These are phyloP conservation scores for Pachydiplax longipennis DNA, from an alignment of 2,888 invertebrate genomes.

Conservation along the genomic window DNA sequence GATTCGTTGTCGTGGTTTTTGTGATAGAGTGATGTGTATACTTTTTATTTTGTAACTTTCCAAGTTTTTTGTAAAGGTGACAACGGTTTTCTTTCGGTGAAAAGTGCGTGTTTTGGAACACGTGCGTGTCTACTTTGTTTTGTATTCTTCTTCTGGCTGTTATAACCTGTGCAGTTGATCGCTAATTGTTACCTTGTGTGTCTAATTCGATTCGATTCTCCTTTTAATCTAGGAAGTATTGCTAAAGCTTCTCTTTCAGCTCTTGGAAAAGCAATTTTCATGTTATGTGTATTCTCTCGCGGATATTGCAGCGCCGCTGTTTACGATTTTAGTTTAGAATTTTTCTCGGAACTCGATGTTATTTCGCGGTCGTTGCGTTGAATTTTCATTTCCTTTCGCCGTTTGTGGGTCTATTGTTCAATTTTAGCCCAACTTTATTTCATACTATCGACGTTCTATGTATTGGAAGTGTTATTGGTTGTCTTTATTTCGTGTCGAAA, in stretches of 20 bases:
- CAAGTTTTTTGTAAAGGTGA: neutral
- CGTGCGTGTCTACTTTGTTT: conserved; percentile 11
- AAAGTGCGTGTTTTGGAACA: neutral
- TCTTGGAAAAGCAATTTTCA: neutral
- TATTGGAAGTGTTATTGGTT: neutral
- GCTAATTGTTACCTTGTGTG: neutral
- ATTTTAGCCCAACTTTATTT: neutral
- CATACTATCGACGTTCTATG: neutral
- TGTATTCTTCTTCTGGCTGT: neutral
- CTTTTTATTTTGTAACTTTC: neutral
- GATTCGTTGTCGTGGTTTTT: neutral
- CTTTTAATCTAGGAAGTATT: neutral
- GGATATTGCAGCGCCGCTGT: conserved; percentile 30
- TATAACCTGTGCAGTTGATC: too few species aligned
- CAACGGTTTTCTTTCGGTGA: neutral
- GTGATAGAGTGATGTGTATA: neutral
- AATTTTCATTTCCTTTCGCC: neutral
- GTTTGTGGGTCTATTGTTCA: neutral
- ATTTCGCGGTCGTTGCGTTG: neutral
- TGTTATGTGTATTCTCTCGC: neutral
- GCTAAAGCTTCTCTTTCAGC: neutral
- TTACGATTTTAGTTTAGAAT: neutral
- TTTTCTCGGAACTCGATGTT: neutral
- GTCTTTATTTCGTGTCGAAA: neutral
- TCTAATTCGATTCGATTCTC: neutral